Conservation (phyloP, 2,888 invertebrate species). For the Idaea straminata region DNA sequence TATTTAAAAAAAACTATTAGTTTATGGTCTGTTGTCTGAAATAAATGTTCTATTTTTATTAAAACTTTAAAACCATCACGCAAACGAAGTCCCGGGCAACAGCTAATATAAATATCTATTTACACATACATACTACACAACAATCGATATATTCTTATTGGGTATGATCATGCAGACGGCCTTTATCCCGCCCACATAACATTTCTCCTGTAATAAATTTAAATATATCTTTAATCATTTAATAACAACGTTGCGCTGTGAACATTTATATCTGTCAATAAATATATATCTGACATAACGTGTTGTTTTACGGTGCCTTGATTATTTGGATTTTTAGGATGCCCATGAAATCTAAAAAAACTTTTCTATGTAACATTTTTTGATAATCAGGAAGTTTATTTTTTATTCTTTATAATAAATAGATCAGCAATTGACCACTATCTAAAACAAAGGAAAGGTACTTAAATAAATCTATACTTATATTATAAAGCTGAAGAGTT, state of each 20-base stretch:
- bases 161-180: not conserved
- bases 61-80: too few relatives aligned
- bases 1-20: too few relatives aligned
- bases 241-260: not conserved
- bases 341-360: not conserved
- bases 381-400: too few relatives aligned
- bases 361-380: too few relatives aligned
- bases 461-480: too few relatives aligned
- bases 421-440: too few relatives aligned
- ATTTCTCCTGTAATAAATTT: not conserved
- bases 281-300: not conserved
- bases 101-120: not conserved
- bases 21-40: too few relatives aligned
- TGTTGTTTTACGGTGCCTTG: not conserved
- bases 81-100: too few relatives aligned
- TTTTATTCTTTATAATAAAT: too few relatives aligned
- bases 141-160: not conserved
- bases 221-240: not conserved
- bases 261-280: not conserved
- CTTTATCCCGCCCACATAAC: not conserved
- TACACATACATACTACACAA: not conserved
- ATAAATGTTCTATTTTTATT: too few relatives aligned
- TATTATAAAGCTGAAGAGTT: too few relatives aligned
- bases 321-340: not conserved
- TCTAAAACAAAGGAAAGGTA: too few relatives aligned